Conservation (phyloP, 1,140 invertebrate species). For the Lepidurus apus region DNA sequence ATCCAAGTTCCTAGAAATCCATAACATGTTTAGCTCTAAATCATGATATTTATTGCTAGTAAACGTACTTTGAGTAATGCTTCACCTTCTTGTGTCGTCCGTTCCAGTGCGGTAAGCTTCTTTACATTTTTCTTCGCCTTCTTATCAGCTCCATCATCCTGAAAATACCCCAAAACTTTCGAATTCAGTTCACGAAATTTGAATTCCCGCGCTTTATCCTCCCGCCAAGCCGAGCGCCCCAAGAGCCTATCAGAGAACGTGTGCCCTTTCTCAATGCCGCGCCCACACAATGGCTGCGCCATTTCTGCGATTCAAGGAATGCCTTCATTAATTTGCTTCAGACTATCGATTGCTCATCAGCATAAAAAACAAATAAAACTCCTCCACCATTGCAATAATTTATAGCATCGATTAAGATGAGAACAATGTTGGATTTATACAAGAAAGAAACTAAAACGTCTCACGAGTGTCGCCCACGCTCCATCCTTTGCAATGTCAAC, state of each 20-base stretch:
- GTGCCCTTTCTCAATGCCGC: neutral
- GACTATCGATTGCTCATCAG: neutral
- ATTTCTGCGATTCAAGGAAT: neutral
- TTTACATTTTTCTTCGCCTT: slow-evolving; percentile 39
- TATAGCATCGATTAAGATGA: neutral
- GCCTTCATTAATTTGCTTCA: neutral
- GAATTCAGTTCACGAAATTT: neutral
- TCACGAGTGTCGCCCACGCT: neutral
- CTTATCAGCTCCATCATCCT: slow-evolving; percentile 24
- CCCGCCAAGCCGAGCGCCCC: neutral
- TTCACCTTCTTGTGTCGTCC: slow-evolving; percentile 49
- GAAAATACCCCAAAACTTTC: neutral
- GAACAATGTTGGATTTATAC: no score
- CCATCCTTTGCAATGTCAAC: slow-evolving; percentile 7
- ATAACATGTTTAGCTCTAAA: neutral
- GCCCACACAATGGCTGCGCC: slow-evolving; percentile 5
- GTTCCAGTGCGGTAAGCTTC: slow-evolving; percentile 49
- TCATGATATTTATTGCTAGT: neutral
- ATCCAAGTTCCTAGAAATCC: slow-evolving; percentile 42
- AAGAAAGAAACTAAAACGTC: neutral
- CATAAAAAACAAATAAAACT: neutral
- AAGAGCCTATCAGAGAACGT: neutral
- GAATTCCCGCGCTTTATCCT: neutral
- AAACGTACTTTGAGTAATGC: slow-evolving; percentile 47
- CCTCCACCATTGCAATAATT: neutral